phyloP scores from a whole-genome alignment of 2,888 invertebrate species.

The Pristionchus arcanus region DNA sequence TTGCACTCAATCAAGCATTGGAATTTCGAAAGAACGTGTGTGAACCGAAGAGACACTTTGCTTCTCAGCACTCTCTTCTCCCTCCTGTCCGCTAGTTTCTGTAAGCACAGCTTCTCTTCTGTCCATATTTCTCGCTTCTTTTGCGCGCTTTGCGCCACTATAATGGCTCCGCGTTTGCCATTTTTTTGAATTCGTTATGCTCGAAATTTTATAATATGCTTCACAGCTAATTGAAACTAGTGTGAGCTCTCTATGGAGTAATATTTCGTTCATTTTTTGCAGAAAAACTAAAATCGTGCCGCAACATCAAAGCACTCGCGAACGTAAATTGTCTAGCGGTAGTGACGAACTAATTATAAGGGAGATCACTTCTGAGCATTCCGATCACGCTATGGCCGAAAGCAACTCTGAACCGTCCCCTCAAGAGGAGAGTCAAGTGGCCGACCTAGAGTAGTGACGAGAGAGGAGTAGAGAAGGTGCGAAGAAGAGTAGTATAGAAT shows the following conservation, averaged over 20 bases:
- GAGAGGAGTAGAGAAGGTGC: not conserved
- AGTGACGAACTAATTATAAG: not conserved
- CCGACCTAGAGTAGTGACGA: not conserved
- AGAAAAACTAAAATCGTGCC: no score
- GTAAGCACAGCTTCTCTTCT: constrained; percentile 14
- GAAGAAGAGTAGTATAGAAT: not conserved
- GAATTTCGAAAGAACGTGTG: no score
- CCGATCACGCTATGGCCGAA: no score
- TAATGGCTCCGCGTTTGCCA: no score
- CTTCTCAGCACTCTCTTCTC: not conserved
- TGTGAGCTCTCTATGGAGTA: no score
- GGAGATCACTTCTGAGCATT: no score
- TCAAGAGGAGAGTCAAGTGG: constrained; percentile 4
- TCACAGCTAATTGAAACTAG: no score
- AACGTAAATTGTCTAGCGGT: not conserved
- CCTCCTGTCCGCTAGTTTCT: not conserved
- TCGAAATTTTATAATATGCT: no score
- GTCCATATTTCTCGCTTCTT: not conserved
- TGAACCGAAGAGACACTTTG: not conserved
- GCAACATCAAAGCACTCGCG: not conserved
- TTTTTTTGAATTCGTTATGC: no score
- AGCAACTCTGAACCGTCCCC: not conserved
- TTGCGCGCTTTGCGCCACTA: not conserved
- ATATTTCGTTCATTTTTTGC: no score
- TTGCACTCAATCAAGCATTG: no score